These are phyloP conservation scores for Hypanus sabinus DNA, from an alignment of 2,113 vertebrate species.

Conservation along the genomic window DNA sequence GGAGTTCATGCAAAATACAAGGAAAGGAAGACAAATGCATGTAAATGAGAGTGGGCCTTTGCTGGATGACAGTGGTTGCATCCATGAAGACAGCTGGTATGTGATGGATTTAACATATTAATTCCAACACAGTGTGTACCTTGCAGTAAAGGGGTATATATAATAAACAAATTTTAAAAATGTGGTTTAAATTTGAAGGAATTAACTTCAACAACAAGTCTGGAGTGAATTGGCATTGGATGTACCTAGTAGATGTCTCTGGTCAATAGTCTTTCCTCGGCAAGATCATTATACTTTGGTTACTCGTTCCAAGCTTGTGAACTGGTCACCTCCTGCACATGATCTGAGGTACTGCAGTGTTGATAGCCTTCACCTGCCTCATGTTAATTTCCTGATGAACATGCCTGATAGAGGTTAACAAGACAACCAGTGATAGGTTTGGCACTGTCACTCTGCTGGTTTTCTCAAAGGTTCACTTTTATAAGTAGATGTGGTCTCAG, in stretches of 20 bases:
- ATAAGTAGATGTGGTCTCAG: not conserved
- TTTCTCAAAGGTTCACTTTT: not conserved
- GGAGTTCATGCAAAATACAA: not conserved
- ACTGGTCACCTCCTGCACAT: not conserved
- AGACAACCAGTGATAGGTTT: not conserved
- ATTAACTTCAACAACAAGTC: not conserved
- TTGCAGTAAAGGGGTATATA: not conserved
- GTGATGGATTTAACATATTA: not conserved
- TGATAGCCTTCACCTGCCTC: not conserved
- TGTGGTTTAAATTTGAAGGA: not conserved
- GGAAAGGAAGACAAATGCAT: not conserved
- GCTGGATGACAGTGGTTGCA: not conserved
- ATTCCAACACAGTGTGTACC: not conserved
- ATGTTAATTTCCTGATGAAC: not conserved
- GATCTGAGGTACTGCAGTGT: not conserved
- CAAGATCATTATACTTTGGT: not conserved
- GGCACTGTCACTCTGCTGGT: not conserved
- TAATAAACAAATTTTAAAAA: not conserved
- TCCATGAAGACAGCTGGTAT: not conserved
- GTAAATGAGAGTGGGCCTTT: not conserved
- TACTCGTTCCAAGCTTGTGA: not conserved
- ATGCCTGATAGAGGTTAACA: not conserved
- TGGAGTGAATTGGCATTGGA: not conserved
- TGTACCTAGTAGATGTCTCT: not conserved
- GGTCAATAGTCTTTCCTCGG: not conserved